These are phyloP conservation scores for Chrysolina americana DNA, from an alignment of 2,888 invertebrate species.

Conservation along the genomic window DNA sequence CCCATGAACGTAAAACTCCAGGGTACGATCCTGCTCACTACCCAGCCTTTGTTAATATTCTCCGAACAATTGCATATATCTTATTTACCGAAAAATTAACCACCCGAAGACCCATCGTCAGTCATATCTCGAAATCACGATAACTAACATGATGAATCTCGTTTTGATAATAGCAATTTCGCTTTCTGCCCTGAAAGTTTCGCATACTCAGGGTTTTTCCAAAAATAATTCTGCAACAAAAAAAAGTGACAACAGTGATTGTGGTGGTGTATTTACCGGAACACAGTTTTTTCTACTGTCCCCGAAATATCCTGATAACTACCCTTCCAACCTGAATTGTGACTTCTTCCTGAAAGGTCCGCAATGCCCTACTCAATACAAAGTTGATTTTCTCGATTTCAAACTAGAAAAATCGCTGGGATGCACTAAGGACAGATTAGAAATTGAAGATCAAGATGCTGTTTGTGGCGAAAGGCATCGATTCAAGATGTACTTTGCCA, in stretches of 20 bases:
- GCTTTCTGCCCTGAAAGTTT: neutral
- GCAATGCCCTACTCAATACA: constrained; percentile 71
- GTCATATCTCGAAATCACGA: neutral
- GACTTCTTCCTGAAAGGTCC: constrained; percentile 71
- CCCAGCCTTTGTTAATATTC: constrained; percentile 21
- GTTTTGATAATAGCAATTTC: neutral
- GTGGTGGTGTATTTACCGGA: constrained; percentile 69
- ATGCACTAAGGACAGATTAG: constrained; percentile 72
- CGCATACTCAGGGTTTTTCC: neutral
- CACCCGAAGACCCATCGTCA: neutral
- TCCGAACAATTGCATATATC: neutral
- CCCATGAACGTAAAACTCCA: neutral
- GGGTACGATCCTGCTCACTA: constrained; percentile 2
- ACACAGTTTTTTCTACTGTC: constrained; percentile 71
- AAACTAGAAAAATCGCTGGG: constrained; percentile 69
- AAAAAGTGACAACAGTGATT: constrained; percentile 34
- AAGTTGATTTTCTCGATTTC: constrained; percentile 74
- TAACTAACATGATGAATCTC: constrained; percentile 20
- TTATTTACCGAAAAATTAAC: constrained; percentile 22
- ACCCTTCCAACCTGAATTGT: constrained; percentile 69
- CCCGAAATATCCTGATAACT: constrained; percentile 72
- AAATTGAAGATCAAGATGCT: constrained; percentile 69
- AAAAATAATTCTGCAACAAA: no score
- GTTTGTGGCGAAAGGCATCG: constrained; percentile 72
- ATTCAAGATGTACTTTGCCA: constrained; percentile 69